Evolutionary conservation across 2,888 invertebrate genomes (phyloP), one percentile per base, ranked within the genome.

Genomic region (Lithophane leautieri): DNA sequence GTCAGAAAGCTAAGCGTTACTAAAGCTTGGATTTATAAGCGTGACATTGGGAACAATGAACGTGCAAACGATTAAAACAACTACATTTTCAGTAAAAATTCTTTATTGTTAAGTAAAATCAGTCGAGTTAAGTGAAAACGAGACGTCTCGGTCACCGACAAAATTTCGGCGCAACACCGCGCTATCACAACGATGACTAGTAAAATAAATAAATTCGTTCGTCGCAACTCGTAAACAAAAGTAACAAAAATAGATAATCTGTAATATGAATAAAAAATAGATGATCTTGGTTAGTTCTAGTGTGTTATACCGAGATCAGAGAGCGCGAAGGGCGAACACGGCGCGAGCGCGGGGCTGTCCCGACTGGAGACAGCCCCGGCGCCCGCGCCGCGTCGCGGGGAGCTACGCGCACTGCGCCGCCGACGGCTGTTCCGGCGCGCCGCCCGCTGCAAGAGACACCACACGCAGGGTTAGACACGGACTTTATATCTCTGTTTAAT

Each of bases 361-460:
- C 56, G 28, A 75, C 70, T 56, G 34, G 85, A 78, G 84, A 76
- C 85, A 82, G 82, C 78, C 85, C 87, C 77, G 63, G 81, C 88
- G 86, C 91, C 89, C 91, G 92, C 89, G 90, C 88, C 89, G 89
- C 86, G 89, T 89, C 90, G 91, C 91, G 86, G 90, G 91, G 94
- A 92, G 94, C 96, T 96, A 96, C 95, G 97, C 96, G 96, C 96
- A 96, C 96, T 95, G 95, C 96, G 97, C 96, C 96, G 96, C 96
- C 93, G 96, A 94, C 94, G 96, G 96, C 95, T 96, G 95, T 96
- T 96, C 94, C 95, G 94, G 95, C 95, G 95, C 95, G 94, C 93
- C 93, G 93, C 95, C 95, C 96, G 96, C 97, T 97, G 97, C 94
- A 97, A 97, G 96, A 97, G 96, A 97, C 96, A 96, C 95, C 95